Base-by-base conservation (phyloP, 2,888 invertebrate species). In the Elegia similella region DNA sequence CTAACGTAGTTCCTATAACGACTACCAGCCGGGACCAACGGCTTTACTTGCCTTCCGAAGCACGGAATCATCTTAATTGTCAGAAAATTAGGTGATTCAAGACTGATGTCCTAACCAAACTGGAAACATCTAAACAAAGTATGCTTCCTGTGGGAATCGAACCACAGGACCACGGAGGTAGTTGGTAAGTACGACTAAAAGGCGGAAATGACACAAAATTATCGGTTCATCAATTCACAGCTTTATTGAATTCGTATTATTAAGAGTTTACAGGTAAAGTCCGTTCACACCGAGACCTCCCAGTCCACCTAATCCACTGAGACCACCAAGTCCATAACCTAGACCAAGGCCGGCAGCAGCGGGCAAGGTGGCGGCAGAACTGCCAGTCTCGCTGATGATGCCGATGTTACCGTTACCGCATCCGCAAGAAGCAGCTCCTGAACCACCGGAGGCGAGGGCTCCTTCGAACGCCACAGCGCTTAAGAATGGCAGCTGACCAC, bases 401-500 rank as follows among this genome's bases (percentile, higher is more conserved):
- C 23, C 23, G 23, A 23, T 23, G 56, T 76, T 76, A 2, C 73
- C 77, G 1, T 77, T 67, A 8, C 80, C 80, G 57, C 80, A 79
- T 42, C 76, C 73, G 62, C 82, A 81, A 0, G 70, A 60, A 12
- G 78, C 74, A 5, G 72, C 65, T 17, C 77, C 79, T 12, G 72
- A 58, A 0, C 83, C 82, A 44, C 67, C 65, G 0, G 78, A 74
- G 2, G 80, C 75, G 1, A 82, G 57, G 2, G 62, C 59, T 2
- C 80, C 80, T 34, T 80, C 77, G 44, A 84, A 59, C 3, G 62
- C 76, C 0, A 78, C 81, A 5, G 82, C 73, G 6, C 80, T 80
- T 0, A 79, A 60, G 66, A 84, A 80, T 1, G 82, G 84, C 17
- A 85, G 59, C 42, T 81, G 72, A 47, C 85, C 85, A 17, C 67